Evolutionary conservation across 2,888 invertebrate genomes (phyloP).

Genomic region (Tolmerus cingulatus): DNA sequence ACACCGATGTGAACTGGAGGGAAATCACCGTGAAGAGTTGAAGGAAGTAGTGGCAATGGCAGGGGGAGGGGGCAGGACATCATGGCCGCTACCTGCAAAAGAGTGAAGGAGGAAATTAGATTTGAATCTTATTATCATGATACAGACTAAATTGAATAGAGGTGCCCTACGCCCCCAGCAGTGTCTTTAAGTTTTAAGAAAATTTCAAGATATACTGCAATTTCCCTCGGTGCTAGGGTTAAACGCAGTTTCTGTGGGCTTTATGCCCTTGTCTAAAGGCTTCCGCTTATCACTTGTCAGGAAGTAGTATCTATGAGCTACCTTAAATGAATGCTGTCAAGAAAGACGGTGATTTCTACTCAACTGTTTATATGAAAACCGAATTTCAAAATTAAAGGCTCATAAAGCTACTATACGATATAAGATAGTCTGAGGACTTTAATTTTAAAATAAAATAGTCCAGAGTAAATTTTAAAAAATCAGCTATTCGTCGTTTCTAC

Average conservation of each 20-base stretch:
- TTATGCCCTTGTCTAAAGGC: not conserved
- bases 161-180: not conserved
- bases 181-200: not conserved
- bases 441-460: not conserved
- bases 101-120: constrained; percentile 32
- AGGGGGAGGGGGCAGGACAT: constrained; percentile 65
- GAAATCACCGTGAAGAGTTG: constrained; percentile 63
- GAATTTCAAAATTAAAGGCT: not conserved
- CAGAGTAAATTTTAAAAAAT: no score
- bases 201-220: not conserved
- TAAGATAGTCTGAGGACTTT: not conserved
- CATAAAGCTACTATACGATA: not conserved
- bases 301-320: not conserved
- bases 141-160: constrained; percentile 3
- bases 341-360: not conserved
- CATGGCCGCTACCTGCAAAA: constrained; percentile 64
- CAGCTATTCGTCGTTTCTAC: no score
- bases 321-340: not conserved
- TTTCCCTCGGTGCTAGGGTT: not conserved
- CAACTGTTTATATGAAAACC: not conserved
- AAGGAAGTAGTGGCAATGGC: constrained; percentile 63
- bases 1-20: constrained; percentile 63
- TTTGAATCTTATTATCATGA: constrained; percentile 1
- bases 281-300: not conserved
- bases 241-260: not conserved